Percentiles rank a stretch among this genome's conserved stretches.
Evolutionary conservation across 2,888 invertebrate genomes (phyloP).

Genomic region (Caradrina clavipalpis): DNA sequence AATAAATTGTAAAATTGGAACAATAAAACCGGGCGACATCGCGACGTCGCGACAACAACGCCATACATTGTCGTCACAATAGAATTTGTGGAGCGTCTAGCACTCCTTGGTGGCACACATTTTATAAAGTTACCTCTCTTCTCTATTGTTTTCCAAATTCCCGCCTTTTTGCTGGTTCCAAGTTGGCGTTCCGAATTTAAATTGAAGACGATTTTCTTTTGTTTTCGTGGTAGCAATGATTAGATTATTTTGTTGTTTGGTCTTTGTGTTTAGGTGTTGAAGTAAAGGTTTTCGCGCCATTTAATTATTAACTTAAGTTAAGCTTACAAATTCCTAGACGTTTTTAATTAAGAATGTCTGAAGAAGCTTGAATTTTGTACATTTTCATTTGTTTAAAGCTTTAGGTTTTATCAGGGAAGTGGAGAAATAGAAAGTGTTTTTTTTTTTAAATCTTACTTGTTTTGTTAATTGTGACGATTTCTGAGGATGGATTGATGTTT

Average conservation of each 20-base stretch:
- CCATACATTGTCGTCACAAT: slow-evolving; percentile 59
- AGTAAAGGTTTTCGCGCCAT: slow-evolving; percentile 2
- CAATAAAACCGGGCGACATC: slow-evolving; percentile 29
- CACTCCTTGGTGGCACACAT: slow-evolving; percentile 57
- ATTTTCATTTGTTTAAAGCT: not conserved
- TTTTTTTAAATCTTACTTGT: no score
- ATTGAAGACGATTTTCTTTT: slow-evolving; percentile 29
- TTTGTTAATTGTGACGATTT: no score
- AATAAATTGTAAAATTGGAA: slow-evolving; percentile 39
- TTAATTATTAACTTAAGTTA: not conserved
- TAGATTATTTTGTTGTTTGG: slow-evolving; percentile 32
- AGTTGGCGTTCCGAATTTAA: slow-evolving; percentile 39
- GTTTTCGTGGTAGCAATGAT: slow-evolving; percentile 25
- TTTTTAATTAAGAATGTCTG: not conserved
- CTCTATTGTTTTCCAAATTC: slow-evolving; percentile 55
- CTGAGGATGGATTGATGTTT: no score
- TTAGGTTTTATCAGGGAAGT: no score
- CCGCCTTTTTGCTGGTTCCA: slow-evolving; percentile 38
- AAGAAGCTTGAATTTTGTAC: not conserved
- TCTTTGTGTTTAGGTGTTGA: slow-evolving; percentile 31
- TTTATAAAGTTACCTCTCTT: slow-evolving; percentile 63
- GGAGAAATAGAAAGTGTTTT: no score
- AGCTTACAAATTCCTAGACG: not conserved
- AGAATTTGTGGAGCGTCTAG: slow-evolving; percentile 61
- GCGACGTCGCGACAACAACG: slow-evolving; percentile 8